These are phyloP conservation scores for Phalacrocorax carbo DNA, from an alignment of 2,113 vertebrate genomes.

Conservation along the genomic window DNA sequence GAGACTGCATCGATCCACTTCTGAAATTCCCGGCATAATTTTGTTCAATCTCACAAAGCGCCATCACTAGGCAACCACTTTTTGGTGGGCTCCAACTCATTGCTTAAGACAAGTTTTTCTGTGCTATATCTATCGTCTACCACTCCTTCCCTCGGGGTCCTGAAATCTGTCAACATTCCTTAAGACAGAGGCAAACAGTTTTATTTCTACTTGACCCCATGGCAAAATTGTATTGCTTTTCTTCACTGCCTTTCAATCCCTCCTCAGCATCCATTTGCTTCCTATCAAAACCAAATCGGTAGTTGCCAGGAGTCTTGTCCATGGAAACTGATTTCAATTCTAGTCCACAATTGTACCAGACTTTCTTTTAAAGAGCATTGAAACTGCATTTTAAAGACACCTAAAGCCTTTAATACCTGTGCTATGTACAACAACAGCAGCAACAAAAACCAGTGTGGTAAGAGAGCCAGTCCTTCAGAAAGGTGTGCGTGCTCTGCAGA, in stretches of 20 bases:
- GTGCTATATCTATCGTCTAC: not conserved
- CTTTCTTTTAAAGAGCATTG: not conserved
- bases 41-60: not conserved
- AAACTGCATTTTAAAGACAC: not conserved
- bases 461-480: not conserved
- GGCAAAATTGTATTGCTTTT: constrained; percentile 7
- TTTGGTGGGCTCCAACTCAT: constrained; percentile 36
- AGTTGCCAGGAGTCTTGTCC: not conserved
- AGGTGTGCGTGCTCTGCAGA: not conserved
- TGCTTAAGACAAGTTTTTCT: constrained; percentile 35
- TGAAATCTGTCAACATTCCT: constrained; percentile 32
- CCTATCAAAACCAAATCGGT: not conserved
- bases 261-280: not conserved
- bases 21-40: not conserved
- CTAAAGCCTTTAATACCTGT: not conserved
- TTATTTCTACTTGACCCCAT: not conserved
- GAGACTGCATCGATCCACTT: not conserved
- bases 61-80: constrained; percentile 23
- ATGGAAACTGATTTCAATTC: not conserved
- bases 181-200: constrained; percentile 29
- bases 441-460: not conserved
- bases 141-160: not conserved
- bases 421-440: not conserved
- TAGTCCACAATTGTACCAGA: not conserved
- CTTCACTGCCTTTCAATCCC: not conserved